Conservation (phyloP, 2,113 vertebrate species). For the Pleuronectes platessa region DNA sequence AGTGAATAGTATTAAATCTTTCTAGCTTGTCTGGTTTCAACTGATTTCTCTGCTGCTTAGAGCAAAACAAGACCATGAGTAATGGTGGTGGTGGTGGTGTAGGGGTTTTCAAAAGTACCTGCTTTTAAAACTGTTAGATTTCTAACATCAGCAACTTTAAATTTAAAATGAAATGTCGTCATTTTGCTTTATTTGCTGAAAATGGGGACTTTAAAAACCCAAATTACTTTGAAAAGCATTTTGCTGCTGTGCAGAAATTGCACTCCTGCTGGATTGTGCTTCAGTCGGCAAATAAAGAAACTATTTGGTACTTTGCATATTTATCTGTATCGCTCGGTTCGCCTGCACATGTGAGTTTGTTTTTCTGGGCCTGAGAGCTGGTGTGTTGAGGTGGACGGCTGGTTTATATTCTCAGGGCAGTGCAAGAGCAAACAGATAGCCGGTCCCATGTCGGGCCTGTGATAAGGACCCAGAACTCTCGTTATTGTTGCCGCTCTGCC, state of each 20-base stretch:
- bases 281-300: not conserved
- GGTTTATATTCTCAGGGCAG: slow-evolving; percentile 55
- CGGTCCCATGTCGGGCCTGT: slow-evolving; percentile 37
- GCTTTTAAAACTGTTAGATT: not conserved
- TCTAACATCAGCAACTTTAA: not conserved
- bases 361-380: slow-evolving; percentile 15
- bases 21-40: not conserved
- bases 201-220: not conserved
- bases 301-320: slow-evolving; percentile 12
- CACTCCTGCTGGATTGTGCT: slow-evolving; percentile 7
- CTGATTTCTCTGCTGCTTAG: not conserved
- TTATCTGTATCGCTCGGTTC: slow-evolving; percentile 20
- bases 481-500: slow-evolving; percentile 21
- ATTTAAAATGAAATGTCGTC: not conserved
- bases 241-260: slow-evolving; percentile 11
- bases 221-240: slow-evolving; percentile 18
- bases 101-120: too few species aligned
- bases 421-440: slow-evolving; percentile 25
- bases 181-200: slow-evolving; percentile 3
- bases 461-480: slow-evolving; percentile 48
- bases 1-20: too few species aligned
- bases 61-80: not conserved
- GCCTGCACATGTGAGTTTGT: slow-evolving; percentile 23
- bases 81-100: not conserved
- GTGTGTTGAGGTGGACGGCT: slow-evolving; percentile 27